Base-by-base conservation (phyloP, 2,888 invertebrate genomes). In the Hyles lineata region DNA sequence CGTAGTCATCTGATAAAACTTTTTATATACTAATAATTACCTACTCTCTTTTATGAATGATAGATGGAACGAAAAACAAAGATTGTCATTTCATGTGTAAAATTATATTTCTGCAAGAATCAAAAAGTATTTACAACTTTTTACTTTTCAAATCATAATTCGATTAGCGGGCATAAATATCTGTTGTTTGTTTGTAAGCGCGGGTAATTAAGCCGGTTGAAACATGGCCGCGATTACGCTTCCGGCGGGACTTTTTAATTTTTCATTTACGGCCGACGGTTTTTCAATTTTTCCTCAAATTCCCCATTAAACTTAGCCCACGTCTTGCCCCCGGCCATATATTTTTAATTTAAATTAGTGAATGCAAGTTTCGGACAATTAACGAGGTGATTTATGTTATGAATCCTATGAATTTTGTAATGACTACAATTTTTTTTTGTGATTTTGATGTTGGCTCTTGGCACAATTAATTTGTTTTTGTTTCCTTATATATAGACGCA, bases 231-330 rank as follows among this genome's bases (percentile, higher is more conserved):
- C 82, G 82, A 78, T 89, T 87, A 91, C 90, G 87, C 83, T 92
- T 91, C 92, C 92, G 89, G 85, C 81, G 83, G 81, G 81, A 85
- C 81, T 90, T 92, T 91, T 89, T 91, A 92, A 92, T 92, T 92
- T 92, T 92, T 92, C 89, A 91, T 91, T 91, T 90, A 89, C 90
- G 90, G 85, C 80, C 85, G 83, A 79, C 81, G 43, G 82, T 86
- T 82, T 90, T 89, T 87, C 89, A 89, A 90, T 90, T 91, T 90
- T 90, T 89, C 84, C 81, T 87, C 84, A 90, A 91, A 92, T 92
- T 92, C 90, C 87, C 90, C 90, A 91, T 92, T 92, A 87, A 91
- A 92, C 86, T 91, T 91, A 82, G 86, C 79, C 83, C 87, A 85
- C 85, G 87, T 85, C 87, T 85, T 87, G 84, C 84, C 87, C 80